Conservation (phyloP, 2,797 vertebrate genomes). For the Heterohyrax brucei region DNA sequence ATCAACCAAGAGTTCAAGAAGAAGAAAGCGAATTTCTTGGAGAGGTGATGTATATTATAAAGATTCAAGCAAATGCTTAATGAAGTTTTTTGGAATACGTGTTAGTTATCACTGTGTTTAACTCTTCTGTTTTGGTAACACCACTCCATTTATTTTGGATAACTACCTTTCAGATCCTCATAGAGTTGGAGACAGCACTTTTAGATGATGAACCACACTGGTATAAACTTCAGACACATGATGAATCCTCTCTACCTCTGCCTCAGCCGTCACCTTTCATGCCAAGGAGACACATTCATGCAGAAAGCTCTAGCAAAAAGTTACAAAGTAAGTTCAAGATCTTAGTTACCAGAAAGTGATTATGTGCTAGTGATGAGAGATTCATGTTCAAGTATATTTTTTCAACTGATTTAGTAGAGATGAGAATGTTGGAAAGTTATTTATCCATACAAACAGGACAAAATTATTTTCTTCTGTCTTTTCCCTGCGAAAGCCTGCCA, state of each 20-base stretch:
- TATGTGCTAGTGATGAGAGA: neutral
- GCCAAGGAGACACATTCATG: slow-evolving; percentile 95
- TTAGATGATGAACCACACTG: slow-evolving; percentile 99
- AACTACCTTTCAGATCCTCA: slow-evolving; percentile 94
- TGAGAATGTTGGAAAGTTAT: slow-evolving; percentile 41
- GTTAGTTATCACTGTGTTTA: neutral
- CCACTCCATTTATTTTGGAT: slow-evolving; percentile 66
- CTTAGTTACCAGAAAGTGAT: neutral
- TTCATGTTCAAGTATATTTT: neutral
- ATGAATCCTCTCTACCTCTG: slow-evolving; percentile 98
- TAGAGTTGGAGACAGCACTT: slow-evolving; percentile 99
- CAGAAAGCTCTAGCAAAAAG: slow-evolving; percentile 96
- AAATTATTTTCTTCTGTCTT: slow-evolving; percentile 37
- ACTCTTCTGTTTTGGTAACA: neutral
- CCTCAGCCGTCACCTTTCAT: slow-evolving; percentile 97
- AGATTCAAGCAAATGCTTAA: neutral
- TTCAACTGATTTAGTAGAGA: slow-evolving; percentile 36
- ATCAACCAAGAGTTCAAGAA: slow-evolving; percentile 96
- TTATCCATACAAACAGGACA: neutral
- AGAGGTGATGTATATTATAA: slow-evolving; percentile 92
- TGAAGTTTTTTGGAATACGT: neutral
- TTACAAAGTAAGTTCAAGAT: slow-evolving; percentile 96
- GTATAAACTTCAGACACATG: slow-evolving; percentile 99
- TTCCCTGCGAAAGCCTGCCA: neutral
- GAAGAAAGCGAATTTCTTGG: slow-evolving; percentile 97